phyloP scores from a whole-genome alignment of 2,797 vertebrate species.

The Brotula barbata region DNA sequence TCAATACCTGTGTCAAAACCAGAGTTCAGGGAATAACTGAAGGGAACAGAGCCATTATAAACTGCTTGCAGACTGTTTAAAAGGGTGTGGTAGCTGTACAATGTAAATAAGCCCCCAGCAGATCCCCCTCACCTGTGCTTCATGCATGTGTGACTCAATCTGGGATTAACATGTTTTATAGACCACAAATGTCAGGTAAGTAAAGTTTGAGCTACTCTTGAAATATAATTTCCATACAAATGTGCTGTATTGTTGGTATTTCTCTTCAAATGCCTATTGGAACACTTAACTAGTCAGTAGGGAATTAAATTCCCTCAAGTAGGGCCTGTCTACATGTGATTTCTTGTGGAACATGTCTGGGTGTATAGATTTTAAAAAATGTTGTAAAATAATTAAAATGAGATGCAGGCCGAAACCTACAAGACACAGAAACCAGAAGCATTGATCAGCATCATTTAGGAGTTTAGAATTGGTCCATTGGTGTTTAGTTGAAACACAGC shows the following conservation, averaged over 20 bases:
- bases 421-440: conserved; percentile 69
- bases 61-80: conserved; percentile 87
- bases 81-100: conserved; percentile 83
- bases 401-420: conserved; percentile 74
- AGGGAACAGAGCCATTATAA: conserved; percentile 89
- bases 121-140: conserved; percentile 81
- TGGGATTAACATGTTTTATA: conserved; percentile 84
- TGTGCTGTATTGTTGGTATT: conserved; percentile 83
- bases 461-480: conserved; percentile 74
- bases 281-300: conserved; percentile 77
- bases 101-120: conserved; percentile 82
- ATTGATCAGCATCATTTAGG: conserved; percentile 71
- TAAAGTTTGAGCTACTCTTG: conserved; percentile 80
- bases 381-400: conserved; percentile 69
- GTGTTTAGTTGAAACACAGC: conserved; percentile 77
- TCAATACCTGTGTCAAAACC: conserved; percentile 85
- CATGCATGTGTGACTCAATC: conserved; percentile 84
- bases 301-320: conserved; percentile 72
- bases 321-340: conserved; percentile 82
- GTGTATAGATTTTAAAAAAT: conserved; percentile 79
- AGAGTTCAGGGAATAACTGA: conserved; percentile 88
- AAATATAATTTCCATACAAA: conserved; percentile 82
- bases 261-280: conserved; percentile 81
- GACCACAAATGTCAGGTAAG: conserved; percentile 85
- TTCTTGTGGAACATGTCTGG: conserved; percentile 83